Conservation (phyloP, 2,888 invertebrate genomes). For the Philopedon plagiatum region DNA sequence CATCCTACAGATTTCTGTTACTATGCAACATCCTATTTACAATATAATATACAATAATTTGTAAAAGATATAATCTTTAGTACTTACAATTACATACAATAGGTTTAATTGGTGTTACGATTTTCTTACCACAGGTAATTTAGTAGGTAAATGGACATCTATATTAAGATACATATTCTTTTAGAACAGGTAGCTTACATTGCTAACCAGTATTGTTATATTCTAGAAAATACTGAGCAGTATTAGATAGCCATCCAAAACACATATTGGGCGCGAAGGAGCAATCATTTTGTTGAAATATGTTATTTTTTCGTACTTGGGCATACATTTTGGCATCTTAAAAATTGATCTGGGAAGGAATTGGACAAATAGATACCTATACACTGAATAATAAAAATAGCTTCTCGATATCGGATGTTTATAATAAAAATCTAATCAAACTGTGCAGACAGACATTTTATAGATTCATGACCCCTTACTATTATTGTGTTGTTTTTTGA, state of each 20-base stretch:
- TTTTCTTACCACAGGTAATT: conserved; percentile 32
- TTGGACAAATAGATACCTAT: background rate
- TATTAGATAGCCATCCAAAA: background rate
- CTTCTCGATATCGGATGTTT: background rate
- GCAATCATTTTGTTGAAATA: background rate
- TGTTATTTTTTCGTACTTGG: background rate
- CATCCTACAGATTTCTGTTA: conserved; percentile 4
- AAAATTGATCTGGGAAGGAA: background rate
- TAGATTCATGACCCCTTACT: too few relatives aligned
- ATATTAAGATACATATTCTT: conserved; percentile 22
- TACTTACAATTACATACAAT: conserved; percentile 20
- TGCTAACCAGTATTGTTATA: background rate
- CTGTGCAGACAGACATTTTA: too few relatives aligned
- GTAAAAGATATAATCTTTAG: conserved; percentile 32
- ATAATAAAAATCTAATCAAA: background rate
- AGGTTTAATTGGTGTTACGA: conserved; percentile 32
- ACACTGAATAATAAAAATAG: background rate
- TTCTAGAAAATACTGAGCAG: conserved; percentile 5
- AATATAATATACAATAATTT: conserved; percentile 24
- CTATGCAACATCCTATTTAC: conserved; percentile 18
- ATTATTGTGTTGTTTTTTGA: too few relatives aligned
- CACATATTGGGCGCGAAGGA: background rate
- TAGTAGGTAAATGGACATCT: conserved; percentile 37
- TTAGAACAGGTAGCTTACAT: conserved; percentile 1
- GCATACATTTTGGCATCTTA: background rate